A percentile compares a stretch with the other conserved stretches of the same genome.
Conservation (phyloP, 2,888 invertebrate genomes). For the Girardia tigrina region DNA sequence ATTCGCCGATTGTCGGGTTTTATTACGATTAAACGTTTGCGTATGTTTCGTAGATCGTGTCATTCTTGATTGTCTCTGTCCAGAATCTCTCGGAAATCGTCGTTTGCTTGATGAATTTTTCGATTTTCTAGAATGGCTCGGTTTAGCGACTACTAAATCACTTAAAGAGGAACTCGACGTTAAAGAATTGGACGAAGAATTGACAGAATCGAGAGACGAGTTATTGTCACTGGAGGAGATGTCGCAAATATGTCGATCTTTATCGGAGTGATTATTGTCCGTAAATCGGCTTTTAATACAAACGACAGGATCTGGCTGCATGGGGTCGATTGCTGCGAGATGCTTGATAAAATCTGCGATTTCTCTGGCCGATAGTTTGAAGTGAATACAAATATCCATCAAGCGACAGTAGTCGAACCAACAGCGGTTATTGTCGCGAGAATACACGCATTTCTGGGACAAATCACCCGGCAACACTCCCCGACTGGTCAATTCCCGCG, state of each 20-base stretch:
- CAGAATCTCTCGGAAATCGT: background rate
- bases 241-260: background rate
- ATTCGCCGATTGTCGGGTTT: background rate
- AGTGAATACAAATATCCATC: slow-evolving; percentile 17
- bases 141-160: background rate
- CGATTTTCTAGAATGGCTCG: background rate
- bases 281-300: background rate
- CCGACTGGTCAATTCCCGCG: background rate
- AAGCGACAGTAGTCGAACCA: slow-evolving; percentile 14
- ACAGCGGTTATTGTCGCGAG: slow-evolving; percentile 9
- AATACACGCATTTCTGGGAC: slow-evolving; percentile 15
- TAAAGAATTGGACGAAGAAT: background rate
- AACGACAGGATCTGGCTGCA: slow-evolving; percentile 16
- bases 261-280: background rate
- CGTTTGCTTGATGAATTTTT: too few relatives aligned
- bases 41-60: background rate
- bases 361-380: background rate
- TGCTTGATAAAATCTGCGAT: slow-evolving; percentile 3
- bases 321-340: background rate
- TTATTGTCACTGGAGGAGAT: background rate
- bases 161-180: background rate
- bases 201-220: background rate
- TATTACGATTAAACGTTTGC: background rate
- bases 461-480: background rate
- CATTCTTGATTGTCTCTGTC: background rate